Base-by-base conservation (phyloP, 2,113 vertebrate genomes). In the Odocoileus virginianus region DNA sequence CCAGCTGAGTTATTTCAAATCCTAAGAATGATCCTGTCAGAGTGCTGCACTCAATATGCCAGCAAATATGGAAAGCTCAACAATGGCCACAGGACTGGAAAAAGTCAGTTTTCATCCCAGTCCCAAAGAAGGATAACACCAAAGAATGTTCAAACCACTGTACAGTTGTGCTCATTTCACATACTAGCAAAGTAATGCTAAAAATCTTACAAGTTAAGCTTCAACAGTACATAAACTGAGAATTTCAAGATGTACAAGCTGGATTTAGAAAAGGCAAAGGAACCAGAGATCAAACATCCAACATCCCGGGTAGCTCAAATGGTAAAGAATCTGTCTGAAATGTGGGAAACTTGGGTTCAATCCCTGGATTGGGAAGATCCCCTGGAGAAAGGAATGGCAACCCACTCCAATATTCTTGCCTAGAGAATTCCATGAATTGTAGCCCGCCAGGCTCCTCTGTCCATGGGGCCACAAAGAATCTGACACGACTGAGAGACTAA, bases 401-500 rank as follows among this genome's bases (percentile, higher is more conserved):
- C 5, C 6, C 1, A 0, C 36, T 76, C 71, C 23, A 27, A 23
- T 76, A 43, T 43, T 76, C 23, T 76, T 76, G 71, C 36, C 71
- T 76, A 43, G 71, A 25, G 5, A 76, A 14, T 43, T 14, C 36
- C 36, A 14, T 3, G 71, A 40, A 71, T 23, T 71, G 1, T 71
- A 40, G 67, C n/a, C 33, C 0, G 0, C n/a, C 67, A 23, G n/a
- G 9, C 67, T 12, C 67, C 67, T 71, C 19, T 71, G 67, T 43
- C 36, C 21, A 43, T 27, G 36, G 23, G 21, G 21, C 21, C 21
- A 25, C 71, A 74, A 74, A 43, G 36, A 74, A 43, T 43, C 36
- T 13, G 36, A 74, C 19, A 43, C 0, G 0, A 74, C 36, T 43
- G 5, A 0, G 0, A 0, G 11, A 74, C 12, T 74, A 74, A 43